phyloP scores from a whole-genome alignment of 2,797 vertebrate genomes.

The Amphiprion clarkii region DNA sequence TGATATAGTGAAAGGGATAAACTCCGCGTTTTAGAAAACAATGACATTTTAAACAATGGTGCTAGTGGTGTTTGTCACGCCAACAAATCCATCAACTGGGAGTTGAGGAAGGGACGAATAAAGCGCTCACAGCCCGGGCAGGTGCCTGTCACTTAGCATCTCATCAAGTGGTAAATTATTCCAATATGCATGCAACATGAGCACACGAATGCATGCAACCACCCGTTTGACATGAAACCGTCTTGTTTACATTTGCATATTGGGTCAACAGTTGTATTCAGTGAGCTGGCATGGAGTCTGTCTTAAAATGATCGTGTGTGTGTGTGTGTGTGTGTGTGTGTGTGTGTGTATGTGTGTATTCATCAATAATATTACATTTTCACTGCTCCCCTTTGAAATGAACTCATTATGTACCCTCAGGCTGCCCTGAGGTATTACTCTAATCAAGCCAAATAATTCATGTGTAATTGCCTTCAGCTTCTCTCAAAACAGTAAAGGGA shows the following conservation, averaged over 20 bases:
- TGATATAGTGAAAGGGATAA: slow-evolving; percentile 42
- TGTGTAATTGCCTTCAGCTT: slow-evolving; percentile 69
- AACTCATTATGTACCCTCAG: slow-evolving; percentile 63
- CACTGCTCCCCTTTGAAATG: slow-evolving; percentile 48
- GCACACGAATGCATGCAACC: slow-evolving; percentile 24
- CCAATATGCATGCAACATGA: slow-evolving; percentile 33
- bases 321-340: neutral
- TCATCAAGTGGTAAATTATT: slow-evolving; percentile 55
- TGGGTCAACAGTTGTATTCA: slow-evolving; percentile 46
- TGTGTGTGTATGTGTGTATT: slow-evolving; percentile 8
- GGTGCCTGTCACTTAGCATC: slow-evolving; percentile 53
- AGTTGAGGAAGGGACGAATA: slow-evolving; percentile 25
- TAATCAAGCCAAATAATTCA: slow-evolving; percentile 75
- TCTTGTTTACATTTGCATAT: slow-evolving; percentile 58
- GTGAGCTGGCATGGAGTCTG: slow-evolving; percentile 5
- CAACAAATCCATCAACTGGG: slow-evolving; percentile 30
- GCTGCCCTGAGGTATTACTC: slow-evolving; percentile 62
- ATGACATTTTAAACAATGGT: slow-evolving; percentile 26
- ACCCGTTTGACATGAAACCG: slow-evolving; percentile 51
- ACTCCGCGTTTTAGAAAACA: slow-evolving; percentile 27
- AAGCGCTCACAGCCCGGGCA: slow-evolving; percentile 39
- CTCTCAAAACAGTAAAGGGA: slow-evolving; percentile 53
- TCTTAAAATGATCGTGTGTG: slow-evolving; percentile 37
- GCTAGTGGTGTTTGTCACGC: slow-evolving; percentile 34
- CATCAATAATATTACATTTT: slow-evolving; percentile 54